Evolutionary conservation across 1,140 invertebrate genomes (phyloP), one percentile per base, ranked within the genome.

Genomic region (Rhyzopertha dominica): DNA sequence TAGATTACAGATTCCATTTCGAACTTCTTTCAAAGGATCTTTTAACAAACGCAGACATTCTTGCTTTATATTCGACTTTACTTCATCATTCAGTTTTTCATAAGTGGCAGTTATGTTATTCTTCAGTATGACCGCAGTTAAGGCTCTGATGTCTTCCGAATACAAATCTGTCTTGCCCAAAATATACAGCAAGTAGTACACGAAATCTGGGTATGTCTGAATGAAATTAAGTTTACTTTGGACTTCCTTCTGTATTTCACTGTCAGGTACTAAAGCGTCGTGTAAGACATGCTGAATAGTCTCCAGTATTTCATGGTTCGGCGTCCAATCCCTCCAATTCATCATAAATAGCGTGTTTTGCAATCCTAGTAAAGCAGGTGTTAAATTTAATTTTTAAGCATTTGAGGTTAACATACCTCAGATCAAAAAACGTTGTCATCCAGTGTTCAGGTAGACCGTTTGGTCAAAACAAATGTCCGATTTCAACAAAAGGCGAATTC

Each of bases 191-290:
- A 66, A 43, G 47, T 66, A 66, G 41, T 58, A 60, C 19, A 53
- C 49, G 36, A 66, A 62, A 44, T 66, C 59, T 26, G 59, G 51
- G 31, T 63, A 51, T 35, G 54, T 58, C 47, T 65, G 54, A 25
- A 65, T 49, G 9, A 56, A 25, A 26, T 47, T 51, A 3, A 66
- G 37, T 37, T 63, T 63, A 16, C 56, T 56, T 42, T 66, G 64
- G 1, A 66, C 62, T 42, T 58, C 59, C 41, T 53, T 61, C 35
- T 66, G 64, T 1, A 63, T 46, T 26, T 56, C 58, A 26, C 50
- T 66, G 36, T 66, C 60, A 22, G 64, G 62, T 25, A 65, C 53
- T 14, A 66, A 44, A 16, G 62, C 62, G 36, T 63, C 58, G 43
- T 64, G 57, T 28, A 66, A 45, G 13, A 64, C 42, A 29, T 63